Evolutionary conservation across 1,140 invertebrate species (phyloP), one percentile per base, ranked within the genome.

Genomic region (honey bee (Apis mellifera)): DNA sequence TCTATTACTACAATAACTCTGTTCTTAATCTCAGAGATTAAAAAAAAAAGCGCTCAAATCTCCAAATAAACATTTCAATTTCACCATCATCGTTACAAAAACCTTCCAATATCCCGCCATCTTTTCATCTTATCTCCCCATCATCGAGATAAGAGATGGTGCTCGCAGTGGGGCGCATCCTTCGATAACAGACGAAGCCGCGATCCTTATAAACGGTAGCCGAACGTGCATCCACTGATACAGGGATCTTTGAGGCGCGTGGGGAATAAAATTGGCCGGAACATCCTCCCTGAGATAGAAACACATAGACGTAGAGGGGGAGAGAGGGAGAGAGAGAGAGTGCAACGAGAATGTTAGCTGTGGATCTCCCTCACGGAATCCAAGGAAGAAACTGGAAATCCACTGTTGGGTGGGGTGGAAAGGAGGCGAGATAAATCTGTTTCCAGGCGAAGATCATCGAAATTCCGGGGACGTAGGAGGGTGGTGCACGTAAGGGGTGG

Each of bases 371-470:
- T 52, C 15, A 19, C 26, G 70, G 76, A 82, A 86, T 83, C 79
- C 66, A 62, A 26, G 32, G 55, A 23, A 57, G 50, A 57, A 57
- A 59, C 60, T 71, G 78, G 42, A 83, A 59, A 85, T 60, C 79
- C 42, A 70, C 48, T 13, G 52, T 78, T 23, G 83, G 26, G 26
- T 68, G 70, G 79, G 68, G 68, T 75, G 71, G 64, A 77, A 60
- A 82, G 70, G 32, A 76, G 82, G 69, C 77, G 82, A 78, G 85
- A 86, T 86, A 86, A 84, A 87, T 88, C 86, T 82, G 85, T 84
- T 88, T 87, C 74, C 65, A 79, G 69, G 72, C 73, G 69, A 52
- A 84, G 86, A 88, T 87, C 83, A 85, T 88, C 86, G 86, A 88
- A 88, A 88, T 88, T 88, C 87, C 71, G 73, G 42, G 55, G 52